Conservation (phyloP, 2,797 vertebrate genomes). For the Anolis apletophallus region DNA sequence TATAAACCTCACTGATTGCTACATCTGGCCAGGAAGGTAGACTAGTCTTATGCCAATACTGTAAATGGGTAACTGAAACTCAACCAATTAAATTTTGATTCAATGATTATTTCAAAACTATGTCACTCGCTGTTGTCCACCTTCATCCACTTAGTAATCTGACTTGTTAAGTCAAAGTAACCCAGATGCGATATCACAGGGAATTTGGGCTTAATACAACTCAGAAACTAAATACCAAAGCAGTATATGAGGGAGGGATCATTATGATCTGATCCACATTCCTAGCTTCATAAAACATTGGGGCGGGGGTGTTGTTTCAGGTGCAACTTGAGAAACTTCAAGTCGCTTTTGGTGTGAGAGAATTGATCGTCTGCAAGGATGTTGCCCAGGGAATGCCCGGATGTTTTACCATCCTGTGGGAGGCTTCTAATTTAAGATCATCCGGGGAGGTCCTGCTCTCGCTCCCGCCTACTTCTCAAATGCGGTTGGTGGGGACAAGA, state of each 20-base stretch:
- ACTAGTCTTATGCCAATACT: not conserved
- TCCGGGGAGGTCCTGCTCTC: too few relatives aligned
- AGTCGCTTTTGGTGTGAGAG: too few relatives aligned
- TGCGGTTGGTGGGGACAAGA: too few relatives aligned
- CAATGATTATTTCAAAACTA: not conserved
- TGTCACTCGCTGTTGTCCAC: not conserved
- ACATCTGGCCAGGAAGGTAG: not conserved
- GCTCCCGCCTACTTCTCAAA: too few relatives aligned
- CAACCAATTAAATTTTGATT: not conserved
- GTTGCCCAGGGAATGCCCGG: too few relatives aligned
- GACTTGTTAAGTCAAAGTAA: not conserved
- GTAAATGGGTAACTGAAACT: not conserved
- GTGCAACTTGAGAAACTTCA: too few relatives aligned
- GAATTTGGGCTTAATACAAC: not conserved
- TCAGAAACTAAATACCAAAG: not conserved
- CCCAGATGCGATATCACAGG: not conserved
- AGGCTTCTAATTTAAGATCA: too few relatives aligned
- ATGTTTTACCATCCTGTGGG: too few relatives aligned
- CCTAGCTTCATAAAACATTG: not conserved
- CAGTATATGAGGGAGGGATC: not conserved
- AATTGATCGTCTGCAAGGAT: too few relatives aligned
- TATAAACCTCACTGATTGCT: not conserved
- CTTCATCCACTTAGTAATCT: not conserved
- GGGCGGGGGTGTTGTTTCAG: too few relatives aligned
- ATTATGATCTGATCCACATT: not conserved